Evolutionary conservation across 2,797 vertebrate species (phyloP), one percentile per base, ranked within the genome.

Genomic region (Acropternis orthonyx): DNA sequence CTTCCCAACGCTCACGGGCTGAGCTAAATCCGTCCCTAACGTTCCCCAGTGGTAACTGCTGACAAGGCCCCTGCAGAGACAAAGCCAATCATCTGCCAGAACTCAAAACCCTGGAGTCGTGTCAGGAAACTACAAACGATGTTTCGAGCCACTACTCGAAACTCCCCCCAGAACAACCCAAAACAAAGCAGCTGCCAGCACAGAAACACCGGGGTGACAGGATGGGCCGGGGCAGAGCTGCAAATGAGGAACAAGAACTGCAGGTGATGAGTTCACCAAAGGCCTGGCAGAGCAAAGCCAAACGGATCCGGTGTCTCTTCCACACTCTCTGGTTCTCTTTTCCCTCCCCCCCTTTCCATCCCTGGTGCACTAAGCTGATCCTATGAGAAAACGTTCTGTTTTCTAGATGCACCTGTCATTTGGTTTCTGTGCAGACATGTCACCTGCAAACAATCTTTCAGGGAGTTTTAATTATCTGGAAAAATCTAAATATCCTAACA

Each of bases 1-100:
- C 69, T 93, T 88, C 93, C 91, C 74, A 80, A 56, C 67, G 87
- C 89, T 92, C 75, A 49, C 4, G 84, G 81, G 81, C 81, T 85
- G 75, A 91, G 65, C 85, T 82, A 71, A 91, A 93, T 82, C 55
- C 67, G 76, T 68, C 67, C 22, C 23, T 51, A 34, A 59, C 77
- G 48, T 76, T 83, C 73, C 51, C 88, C 77, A 56, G 32, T 48
- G 73, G 68, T 55, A 76, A 59, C 46, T 80, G 80, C 58, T 58
- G 88, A 88, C 0, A 44, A 91, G 86, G 73, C 75, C 74, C 94
- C 92, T 67, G 92, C 84, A 85, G 91, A 73, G 78, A 76, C 7
- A 3, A 58, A 82, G 78, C 62, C 66, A 46, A 82, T 92, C 84
- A 71, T 69, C 91, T 76, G 77, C 92, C 91, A 96, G n/a, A 80